Conservation (phyloP, 1,140 invertebrate genomes). For the Drosophila suzukii region DNA sequence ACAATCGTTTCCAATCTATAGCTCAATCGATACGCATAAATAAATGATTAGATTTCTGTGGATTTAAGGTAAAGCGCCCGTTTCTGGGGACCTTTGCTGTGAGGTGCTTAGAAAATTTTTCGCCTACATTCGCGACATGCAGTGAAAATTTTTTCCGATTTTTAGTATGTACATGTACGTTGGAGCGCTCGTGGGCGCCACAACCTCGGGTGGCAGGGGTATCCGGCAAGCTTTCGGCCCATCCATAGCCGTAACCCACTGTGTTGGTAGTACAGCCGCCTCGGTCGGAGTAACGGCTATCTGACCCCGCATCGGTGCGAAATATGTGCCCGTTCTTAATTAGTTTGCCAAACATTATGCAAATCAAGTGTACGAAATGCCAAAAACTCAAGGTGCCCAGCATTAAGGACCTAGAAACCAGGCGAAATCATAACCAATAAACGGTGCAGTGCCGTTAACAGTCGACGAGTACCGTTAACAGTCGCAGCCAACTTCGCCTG, state of each 20-base stretch:
- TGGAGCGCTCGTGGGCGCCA: slow-evolving; percentile 68
- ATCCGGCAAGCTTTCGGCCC: slow-evolving; percentile 65
- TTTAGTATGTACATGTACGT: slow-evolving; percentile 84
- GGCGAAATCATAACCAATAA: slow-evolving; percentile 38
- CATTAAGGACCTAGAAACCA: slow-evolving; percentile 51
- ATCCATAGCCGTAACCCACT: slow-evolving; percentile 15
- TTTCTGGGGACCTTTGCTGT: slow-evolving; percentile 1
- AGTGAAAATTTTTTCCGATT: slow-evolving; percentile 79
- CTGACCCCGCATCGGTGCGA: slow-evolving; percentile 38
- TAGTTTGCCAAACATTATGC: slow-evolving; percentile 57
- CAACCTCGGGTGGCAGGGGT: slow-evolving; percentile 59
- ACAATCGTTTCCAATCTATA: slow-evolving; percentile 54
- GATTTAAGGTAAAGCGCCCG: slow-evolving; percentile 7
- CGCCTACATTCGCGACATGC: slow-evolving; percentile 55
- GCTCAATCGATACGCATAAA: slow-evolving; percentile 43
- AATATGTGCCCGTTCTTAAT: slow-evolving; percentile 51
- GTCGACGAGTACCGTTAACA: slow-evolving; percentile 36
- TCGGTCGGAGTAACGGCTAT: slow-evolving; percentile 43
- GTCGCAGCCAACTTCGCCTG: slow-evolving; percentile 63
- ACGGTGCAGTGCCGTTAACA: slow-evolving; percentile 34
- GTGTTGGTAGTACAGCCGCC: slow-evolving; percentile 12
- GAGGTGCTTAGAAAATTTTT: slow-evolving; percentile 57
- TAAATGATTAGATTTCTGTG: slow-evolving; percentile 17
- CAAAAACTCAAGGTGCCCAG: slow-evolving; percentile 54
- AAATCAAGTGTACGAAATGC: slow-evolving; percentile 69